A percentile compares a stretch with the other conserved stretches of the same genome.
phyloP scores from a whole-genome alignment of 2,113 vertebrate species.

The Stercorarius parasiticus region DNA sequence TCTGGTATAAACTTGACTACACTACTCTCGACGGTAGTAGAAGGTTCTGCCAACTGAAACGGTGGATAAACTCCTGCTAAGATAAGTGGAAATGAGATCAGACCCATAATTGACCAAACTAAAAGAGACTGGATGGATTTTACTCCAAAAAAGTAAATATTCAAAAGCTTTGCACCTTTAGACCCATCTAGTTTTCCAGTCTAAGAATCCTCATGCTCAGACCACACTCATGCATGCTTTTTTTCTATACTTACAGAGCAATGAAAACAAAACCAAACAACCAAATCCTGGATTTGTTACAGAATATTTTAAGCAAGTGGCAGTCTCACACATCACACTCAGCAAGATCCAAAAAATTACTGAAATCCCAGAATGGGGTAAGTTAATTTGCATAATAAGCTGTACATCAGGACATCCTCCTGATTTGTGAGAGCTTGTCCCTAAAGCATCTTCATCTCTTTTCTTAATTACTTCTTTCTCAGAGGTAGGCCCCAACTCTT shows the following conservation, averaged over 20 bases:
- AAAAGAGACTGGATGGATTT: background rate
- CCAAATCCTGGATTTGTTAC: background rate
- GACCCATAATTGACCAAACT: background rate
- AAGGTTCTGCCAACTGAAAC: background rate
- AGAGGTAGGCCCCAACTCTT: background rate
- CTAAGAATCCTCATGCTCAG: background rate
- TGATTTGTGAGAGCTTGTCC: background rate
- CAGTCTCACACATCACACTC: background rate
- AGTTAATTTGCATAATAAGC: background rate
- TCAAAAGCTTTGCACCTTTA: background rate
- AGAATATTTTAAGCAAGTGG: background rate
- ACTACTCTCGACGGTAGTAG: background rate
- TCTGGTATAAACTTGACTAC: background rate
- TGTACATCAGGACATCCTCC: background rate
- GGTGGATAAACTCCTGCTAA: background rate
- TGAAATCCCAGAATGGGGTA: background rate
- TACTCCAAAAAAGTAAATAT: background rate
- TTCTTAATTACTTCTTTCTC: background rate
- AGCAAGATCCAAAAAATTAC: background rate
- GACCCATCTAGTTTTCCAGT: background rate
- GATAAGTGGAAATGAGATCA: background rate
- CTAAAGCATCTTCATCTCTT: background rate
- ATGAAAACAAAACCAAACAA: background rate
- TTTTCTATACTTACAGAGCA: background rate
- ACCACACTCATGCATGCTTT: background rate